Percentiles rank a stretch among this genome's conserved stretches.
Conservation (phyloP, 2,797 vertebrate species). For the Columba guinea region DNA sequence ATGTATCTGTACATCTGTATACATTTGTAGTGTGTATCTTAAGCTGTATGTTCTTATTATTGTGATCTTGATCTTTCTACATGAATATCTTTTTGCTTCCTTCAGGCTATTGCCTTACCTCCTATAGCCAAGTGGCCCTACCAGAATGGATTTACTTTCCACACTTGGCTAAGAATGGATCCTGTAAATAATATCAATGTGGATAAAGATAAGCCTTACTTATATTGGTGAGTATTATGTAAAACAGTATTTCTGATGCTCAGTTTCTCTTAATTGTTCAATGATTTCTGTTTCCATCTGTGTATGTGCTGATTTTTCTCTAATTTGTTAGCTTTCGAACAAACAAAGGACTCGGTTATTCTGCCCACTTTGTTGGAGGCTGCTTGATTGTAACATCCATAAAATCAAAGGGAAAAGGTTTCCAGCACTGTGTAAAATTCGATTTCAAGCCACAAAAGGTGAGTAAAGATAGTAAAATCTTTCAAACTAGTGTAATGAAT, state of each 20-base stretch:
- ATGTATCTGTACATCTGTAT: background rate
- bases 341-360: conserved; percentile 97
- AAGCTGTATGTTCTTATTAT: background rate
- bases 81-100: background rate
- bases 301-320: conserved; percentile 44
- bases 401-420: conserved; percentile 98
- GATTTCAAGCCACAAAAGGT: conserved; percentile 99
- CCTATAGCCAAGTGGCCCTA: conserved; percentile 98
- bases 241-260: background rate
- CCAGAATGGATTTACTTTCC: conserved; percentile 98
- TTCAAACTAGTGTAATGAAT: background rate
- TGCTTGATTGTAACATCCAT: conserved; percentile 97
- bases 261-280: background rate
- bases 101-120: conserved; percentile 96
- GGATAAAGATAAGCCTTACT: conserved; percentile 98
- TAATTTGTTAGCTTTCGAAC: conserved; percentile 89
- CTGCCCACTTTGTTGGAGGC: conserved; percentile 96
- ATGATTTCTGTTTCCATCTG: background rate
- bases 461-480: conserved; percentile 22
- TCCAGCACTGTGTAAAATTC: conserved; percentile 98
- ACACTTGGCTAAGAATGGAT: conserved; percentile 98
- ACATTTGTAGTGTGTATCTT: background rate
- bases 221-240: conserved; percentile 92
- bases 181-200: conserved; percentile 98
- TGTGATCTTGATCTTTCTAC: background rate